Evolutionary conservation across 2,113 vertebrate species (phyloP), one percentile per base, ranked within the genome.

Genomic region (Scortum barcoo): DNA sequence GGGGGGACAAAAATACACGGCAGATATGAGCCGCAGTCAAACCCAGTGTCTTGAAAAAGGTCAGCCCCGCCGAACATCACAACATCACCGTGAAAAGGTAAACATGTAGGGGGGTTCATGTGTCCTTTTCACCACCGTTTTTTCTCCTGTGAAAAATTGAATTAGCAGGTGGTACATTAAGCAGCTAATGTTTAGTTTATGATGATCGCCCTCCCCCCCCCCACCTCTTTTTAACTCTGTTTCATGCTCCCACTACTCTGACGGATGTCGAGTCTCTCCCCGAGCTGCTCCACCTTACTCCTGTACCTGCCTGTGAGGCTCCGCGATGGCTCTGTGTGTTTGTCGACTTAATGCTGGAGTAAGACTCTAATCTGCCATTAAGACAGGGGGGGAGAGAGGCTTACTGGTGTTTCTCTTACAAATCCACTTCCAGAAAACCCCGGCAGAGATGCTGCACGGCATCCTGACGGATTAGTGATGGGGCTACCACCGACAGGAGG

Each of bases 391-490:
- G 75, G 58, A 85, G 90, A 84, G 80, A 76, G 91, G 90, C 91
- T 94, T 94, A 94, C 87, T 85, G 84, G 89, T 93, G 92, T 94
- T 93, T 93, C 92, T 89, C 89, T 94, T 92, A 92, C 92, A 94
- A 93, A 94, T 94, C 93, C 92, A 94, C 93, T 93, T 82, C 88
- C 84, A 86, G 84, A 88, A 89, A 92, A 83, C 80, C 87, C 90
- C 63, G 42, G 54, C 83, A 85, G 88, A 88, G 86, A 89, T 65
- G 87, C 80, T 69, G 84, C 85, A 58, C 88, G 76, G 76, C 86
- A 80, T 92, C 92, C 87, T 80, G 46, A 51, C 50, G 84, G 92
- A 93, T 93, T 93, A 93, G 84, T 30, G 78, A 46, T 16, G 71
- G 65, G 77, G 78, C 54, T 72, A 66, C 75, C 63, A 61, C 56